Base-by-base conservation (phyloP, 2,797 vertebrate species). In the Sarcophilus harrisii region DNA sequence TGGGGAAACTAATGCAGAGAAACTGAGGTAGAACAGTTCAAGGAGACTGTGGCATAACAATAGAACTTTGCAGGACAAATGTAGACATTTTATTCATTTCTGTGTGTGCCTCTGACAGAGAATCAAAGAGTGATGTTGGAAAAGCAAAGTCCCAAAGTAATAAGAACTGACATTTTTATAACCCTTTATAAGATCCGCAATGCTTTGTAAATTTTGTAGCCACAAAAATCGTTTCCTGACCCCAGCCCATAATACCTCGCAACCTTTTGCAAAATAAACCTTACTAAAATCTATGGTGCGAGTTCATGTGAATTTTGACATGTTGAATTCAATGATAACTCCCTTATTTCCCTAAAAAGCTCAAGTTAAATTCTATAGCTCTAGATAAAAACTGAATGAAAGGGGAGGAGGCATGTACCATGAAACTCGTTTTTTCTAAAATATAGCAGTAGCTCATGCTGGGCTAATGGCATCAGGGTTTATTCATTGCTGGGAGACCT, bases 311-410 rank as follows among this genome's bases (percentile, higher is more conserved):
- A 81, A 81, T 45, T 81, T 45, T 81, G 73, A 81, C 0, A 58
- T 93, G 55, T 14, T 91, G 21, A 91, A 87, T 30, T 73, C 91
- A 58, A 49, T 16, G 54, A 30, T 1, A 90, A 38, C 14, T 10
- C 12, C 89, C 49, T 38, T 49, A 49, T 90, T 30, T 90, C 38
- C 38, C 29, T 60, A 52, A 92, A 90, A 90, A 45, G 5, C 55
- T 30, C 94, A 59, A 2, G 91, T 93, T 90, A 90, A 9, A 57
- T 18, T 92, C 45, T 29, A 96, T 60, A 93, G 6, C 10, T 45
- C 73, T 92, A 93, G 57, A 13, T 57, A 38, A 89, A 93, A 95
- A 73, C 28, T 90, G 11, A 58, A 62, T 29, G 58, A 92, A 92
- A 91, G 55, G 89, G 58, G 18, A 57, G 54, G 38, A 90, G 92